Evolutionary conservation across 2,797 vertebrate genomes (phyloP), one percentile per base, ranked within the genome.

Genomic region (Catostomus latipinnis): DNA sequence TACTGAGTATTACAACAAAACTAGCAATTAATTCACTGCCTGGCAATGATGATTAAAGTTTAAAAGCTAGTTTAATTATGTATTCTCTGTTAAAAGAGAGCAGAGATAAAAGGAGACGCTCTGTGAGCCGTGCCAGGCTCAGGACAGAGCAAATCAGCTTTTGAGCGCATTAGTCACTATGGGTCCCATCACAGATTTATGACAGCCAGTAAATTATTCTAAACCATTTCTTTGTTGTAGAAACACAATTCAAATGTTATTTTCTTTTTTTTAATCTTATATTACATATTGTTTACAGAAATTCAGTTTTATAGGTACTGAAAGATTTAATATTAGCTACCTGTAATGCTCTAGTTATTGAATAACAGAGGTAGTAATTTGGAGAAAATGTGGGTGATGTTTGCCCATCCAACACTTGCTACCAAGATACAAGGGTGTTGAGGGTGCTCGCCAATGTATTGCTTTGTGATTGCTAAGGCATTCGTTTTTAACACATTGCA

Each of bases 11-110:
- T 87, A 71, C 83, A 86, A 87, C 83, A 92, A 90, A 91, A 90
- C 87, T 89, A 89, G 87, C 85, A 90, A 92, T 93, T 91, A 93
- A 92, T 91, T 88, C 81, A 78, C 79, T 81, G 87, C 87, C 85
- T 85, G 10, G 83, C 85, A 89, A 88, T 88, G 90, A 89, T 90
- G 89, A 92, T 93, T 91, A 92, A 93, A 92, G 89, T 92, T 91
- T 88, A 90, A 89, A 87, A 87, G 85, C 85, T 83, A 76, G 67
- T 89, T 90, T 88, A 86, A 89, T 82, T 80, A 87, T 82, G 77
- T 71, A 86, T 84, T 86, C 46, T 61, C 50, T 13, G 82, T 89
- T 87, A 80, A 76, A 80, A 82, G 74, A 50, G 63, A 74, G 75
- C 79, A 62, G 79, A 66, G 63, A 84, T 58, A 82, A 85, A 90